Evolutionary conservation across 2,888 invertebrate species (phyloP).

Genomic region (Pyrochroa serraticornis): DNA sequence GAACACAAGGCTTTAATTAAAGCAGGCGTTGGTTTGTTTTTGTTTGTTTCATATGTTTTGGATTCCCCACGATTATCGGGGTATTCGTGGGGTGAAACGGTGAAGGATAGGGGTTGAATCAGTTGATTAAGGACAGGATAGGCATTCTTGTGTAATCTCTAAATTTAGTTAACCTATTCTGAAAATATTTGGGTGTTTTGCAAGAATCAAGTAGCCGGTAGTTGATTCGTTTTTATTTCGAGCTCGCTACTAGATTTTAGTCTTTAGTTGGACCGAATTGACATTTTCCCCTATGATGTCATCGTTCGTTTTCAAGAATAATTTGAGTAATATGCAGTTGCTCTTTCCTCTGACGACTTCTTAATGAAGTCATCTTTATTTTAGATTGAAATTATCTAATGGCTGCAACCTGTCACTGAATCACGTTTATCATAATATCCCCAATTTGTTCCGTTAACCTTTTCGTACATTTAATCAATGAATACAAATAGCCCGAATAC

Average conservation of each 20-base stretch:
- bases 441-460: constrained; percentile 21
- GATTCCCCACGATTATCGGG: no score
- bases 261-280: constrained; percentile 4
- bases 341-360: constrained; percentile 2
- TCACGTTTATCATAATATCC: constrained; percentile 14
- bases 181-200: constrained; percentile 18
- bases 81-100: no score
- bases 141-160: neutral
- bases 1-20: no score
- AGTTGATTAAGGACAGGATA: constrained; percentile 2
- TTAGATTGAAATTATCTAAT: constrained; percentile 12
- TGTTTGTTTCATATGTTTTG: no score
- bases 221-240: neutral
- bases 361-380: constrained; percentile 28
- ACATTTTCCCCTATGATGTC: constrained; percentile 23
- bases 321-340: neutral
- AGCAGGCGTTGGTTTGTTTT: no score
- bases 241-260: neutral
- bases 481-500: constrained; percentile 21
- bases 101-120: neutral
- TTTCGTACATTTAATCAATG: constrained; percentile 26
- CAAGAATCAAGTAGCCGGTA: constrained; percentile 14
- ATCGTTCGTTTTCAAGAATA: constrained; percentile 10
- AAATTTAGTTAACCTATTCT: constrained; percentile 27
- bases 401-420: constrained; percentile 11